These are phyloP conservation scores for Leuciscus idus DNA, from an alignment of 2,113 vertebrate species.

Conservation along the genomic window DNA sequence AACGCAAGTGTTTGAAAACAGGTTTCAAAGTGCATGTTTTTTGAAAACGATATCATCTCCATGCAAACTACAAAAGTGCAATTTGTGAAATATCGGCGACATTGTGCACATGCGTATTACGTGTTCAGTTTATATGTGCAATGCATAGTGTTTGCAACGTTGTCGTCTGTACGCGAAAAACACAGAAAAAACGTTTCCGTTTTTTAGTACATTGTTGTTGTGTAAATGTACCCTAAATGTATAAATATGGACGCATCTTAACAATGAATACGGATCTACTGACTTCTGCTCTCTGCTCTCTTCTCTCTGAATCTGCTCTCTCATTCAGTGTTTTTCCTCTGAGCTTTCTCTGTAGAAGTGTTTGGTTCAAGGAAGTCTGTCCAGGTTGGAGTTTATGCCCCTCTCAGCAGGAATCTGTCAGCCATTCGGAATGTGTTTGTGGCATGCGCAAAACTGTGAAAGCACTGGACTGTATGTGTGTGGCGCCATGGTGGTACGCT, in stretches of 20 bases:
- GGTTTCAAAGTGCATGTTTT: no score
- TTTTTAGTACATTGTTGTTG: no score
- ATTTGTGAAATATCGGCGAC: not conserved
- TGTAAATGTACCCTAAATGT: not conserved
- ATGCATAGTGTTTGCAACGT: no score
- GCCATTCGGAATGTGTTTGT: constrained; percentile 37
- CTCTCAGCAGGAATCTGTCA: constrained; percentile 38
- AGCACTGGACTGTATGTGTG: constrained; percentile 34
- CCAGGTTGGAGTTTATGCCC: constrained; percentile 46
- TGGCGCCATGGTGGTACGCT: constrained; percentile 68
- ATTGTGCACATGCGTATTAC: not conserved
- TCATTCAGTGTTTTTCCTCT: constrained; percentile 13
- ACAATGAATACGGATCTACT: not conserved
- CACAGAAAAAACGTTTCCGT: no score
- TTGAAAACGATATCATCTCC: no score
- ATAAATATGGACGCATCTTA: not conserved
- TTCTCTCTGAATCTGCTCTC: not conserved
- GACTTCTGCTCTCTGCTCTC: not conserved
- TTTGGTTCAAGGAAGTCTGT: constrained; percentile 29
- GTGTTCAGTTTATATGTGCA: no score
- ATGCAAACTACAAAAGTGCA: no score
- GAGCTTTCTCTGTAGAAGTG: constrained; percentile 32
- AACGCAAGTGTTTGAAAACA: no score
- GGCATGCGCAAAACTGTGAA: constrained; percentile 41
- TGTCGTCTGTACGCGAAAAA: no score